phyloP scores from a whole-genome alignment of 2,113 vertebrate genomes.

The Gymnogyps californianus region DNA sequence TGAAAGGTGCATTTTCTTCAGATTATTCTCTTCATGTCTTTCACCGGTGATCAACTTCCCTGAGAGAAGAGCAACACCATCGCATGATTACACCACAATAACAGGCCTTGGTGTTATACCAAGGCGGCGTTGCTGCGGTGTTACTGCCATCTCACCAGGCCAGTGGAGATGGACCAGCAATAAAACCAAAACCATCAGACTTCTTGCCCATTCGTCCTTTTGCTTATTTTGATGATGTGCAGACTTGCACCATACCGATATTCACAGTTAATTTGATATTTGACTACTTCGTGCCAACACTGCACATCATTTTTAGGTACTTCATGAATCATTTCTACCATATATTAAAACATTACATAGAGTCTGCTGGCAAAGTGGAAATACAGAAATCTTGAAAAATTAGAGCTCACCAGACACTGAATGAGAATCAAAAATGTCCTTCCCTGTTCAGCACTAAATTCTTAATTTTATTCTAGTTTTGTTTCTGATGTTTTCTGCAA shows the following conservation, averaged over 20 bases:
- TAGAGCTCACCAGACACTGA: not conserved
- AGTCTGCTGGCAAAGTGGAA: not conserved
- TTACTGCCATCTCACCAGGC: not conserved
- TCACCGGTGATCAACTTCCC: not conserved
- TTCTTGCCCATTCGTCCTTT: not conserved
- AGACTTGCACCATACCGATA: not conserved
- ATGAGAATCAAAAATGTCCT: not conserved
- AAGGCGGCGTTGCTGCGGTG: accelerated
- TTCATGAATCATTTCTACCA: not conserved
- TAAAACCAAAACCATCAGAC: not conserved
- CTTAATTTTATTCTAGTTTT: not conserved
- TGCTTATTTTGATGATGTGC: not conserved
- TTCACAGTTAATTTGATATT: not conserved
- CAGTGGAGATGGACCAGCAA: not conserved
- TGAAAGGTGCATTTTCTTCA: not conserved
- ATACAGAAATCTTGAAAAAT: not conserved
- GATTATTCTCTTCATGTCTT: not conserved
- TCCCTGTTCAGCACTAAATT: not conserved
- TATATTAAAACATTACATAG: not conserved
- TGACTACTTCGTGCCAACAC: not conserved
- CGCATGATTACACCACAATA: accelerated
- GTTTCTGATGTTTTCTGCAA: not conserved
- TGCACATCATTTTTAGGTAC: not conserved
- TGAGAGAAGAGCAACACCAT: not conserved
- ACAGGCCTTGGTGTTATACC: accelerated